Evolutionary conservation across 2,797 vertebrate genomes (phyloP), one percentile per base, ranked within the genome.

Genomic region (Rhinoraja longicauda): DNA sequence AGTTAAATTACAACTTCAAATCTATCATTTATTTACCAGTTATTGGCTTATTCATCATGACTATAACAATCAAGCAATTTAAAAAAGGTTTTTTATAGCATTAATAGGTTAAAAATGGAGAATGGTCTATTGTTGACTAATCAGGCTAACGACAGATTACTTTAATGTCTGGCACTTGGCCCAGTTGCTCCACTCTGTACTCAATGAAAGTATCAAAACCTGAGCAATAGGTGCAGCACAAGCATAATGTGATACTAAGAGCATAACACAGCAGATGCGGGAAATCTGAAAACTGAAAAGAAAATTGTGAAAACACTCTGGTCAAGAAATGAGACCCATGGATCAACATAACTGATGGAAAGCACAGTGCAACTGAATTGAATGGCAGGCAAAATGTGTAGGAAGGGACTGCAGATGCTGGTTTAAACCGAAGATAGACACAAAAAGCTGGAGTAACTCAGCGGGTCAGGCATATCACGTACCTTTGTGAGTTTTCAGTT

Each of bases 81-180:
- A 91, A 91, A 67, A n/a, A n/a, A n/a, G 29, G 29, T 57, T 62
- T 86, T 73, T 73, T 73, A 29, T 92, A n/a, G 45, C 39, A 17
- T 12, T 57, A 92, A 29, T 75, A 92, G 70, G 24, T 92, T 45
- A 92, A 62, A 75, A 92, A 92, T 53, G 24, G 70, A 92, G 90
- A 92, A 53, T 17, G 36, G 67, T 53, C 67, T 91, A 53, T 73
- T 45, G 70, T 29, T 73, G 26, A 24, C 72, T 73, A 70, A 53
- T 73, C 36, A 53, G 67, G 19, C 5, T 75, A 53, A 29, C 67
- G 73, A 73, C 70, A 73, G 67, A 4, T 8, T 5, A 72, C 13
- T 53, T 70, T 53, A 92, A 57, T 75, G 15, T 92, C 70, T 75
- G 90, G 39, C 70, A 6, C 67, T 29, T 53, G 39, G 53, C 90